Evolutionary conservation across 2,888 invertebrate species (phyloP).

Genomic region (Lithophane leautieri): DNA sequence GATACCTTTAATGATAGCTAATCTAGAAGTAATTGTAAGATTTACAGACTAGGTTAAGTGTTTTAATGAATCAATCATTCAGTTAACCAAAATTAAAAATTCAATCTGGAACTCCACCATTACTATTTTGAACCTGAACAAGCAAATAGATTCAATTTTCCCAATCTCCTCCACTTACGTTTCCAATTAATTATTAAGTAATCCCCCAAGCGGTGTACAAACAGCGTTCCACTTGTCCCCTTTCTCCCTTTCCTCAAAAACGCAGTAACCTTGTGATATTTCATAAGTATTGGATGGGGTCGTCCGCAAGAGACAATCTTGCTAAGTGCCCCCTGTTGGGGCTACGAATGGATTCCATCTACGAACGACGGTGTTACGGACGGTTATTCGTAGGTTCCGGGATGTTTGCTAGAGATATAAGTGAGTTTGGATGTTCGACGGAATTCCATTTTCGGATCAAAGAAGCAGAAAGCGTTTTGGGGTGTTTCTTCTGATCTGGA

Average conservation of each 20-base stretch:
- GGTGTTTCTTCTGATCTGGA: not conserved
- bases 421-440: conserved; percentile 20
- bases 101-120: not conserved
- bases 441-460: conserved; percentile 35
- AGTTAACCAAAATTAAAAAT: conserved; percentile 5
- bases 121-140: conserved; percentile 25
- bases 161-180: conserved; percentile 47
- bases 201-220: conserved; percentile 55
- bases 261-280: conserved; percentile 55
- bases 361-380: conserved; percentile 13
- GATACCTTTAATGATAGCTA: too few relatives aligned
- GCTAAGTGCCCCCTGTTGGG: conserved; percentile 51
- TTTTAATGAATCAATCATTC: not conserved
- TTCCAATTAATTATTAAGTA: conserved; percentile 65
- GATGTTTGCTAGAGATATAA: conserved; percentile 31
- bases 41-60: not conserved
- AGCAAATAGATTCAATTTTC: conserved; percentile 44
- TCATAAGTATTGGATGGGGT: conserved; percentile 50
- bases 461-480: conserved; percentile 17
- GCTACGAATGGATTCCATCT: not conserved
- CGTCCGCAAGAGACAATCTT: conserved; percentile 49
- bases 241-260: conserved; percentile 42
- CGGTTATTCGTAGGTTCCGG: conserved; percentile 27
- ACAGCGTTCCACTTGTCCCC: conserved; percentile 48
- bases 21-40: too few relatives aligned